Conservation (phyloP, 2,113 vertebrate genomes). For the Petroica traversi region DNA sequence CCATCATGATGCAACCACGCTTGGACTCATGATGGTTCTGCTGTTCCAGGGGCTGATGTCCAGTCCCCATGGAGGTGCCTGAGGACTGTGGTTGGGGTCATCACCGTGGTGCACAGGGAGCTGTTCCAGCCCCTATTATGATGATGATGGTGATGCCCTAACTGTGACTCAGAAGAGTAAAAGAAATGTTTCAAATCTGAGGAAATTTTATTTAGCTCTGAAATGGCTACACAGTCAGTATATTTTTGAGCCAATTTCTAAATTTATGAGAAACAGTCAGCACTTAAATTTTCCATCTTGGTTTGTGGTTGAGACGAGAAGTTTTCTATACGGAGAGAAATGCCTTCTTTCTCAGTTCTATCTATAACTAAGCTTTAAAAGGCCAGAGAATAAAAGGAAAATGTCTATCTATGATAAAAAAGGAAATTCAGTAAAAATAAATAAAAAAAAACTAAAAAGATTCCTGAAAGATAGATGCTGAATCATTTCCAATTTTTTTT, state of each 20-base stretch:
- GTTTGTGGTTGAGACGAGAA: background rate
- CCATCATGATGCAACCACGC: background rate
- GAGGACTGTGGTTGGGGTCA: background rate
- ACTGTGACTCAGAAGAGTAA: background rate
- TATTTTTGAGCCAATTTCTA: background rate
- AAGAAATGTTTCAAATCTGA: background rate
- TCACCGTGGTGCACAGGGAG: rapidly evolving
- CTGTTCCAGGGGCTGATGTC: background rate
- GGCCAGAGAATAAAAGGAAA: background rate
- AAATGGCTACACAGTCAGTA: background rate
- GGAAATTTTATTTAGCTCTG: background rate
- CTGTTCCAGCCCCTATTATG: rapidly evolving
- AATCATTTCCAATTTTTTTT: background rate
- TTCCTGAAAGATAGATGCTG: background rate
- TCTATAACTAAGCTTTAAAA: background rate
- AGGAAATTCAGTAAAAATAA: background rate
- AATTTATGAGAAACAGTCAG: background rate
- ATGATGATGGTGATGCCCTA: background rate
- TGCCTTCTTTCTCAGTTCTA: background rate
- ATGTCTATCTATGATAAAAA: background rate
- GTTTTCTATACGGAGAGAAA: background rate
- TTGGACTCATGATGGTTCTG: background rate
- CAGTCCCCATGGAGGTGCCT: background rate
- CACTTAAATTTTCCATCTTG: background rate
- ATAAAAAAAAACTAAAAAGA: background rate